Evolutionary conservation across 2,113 vertebrate species (phyloP).

Genomic region (Etia nguti): DNA sequence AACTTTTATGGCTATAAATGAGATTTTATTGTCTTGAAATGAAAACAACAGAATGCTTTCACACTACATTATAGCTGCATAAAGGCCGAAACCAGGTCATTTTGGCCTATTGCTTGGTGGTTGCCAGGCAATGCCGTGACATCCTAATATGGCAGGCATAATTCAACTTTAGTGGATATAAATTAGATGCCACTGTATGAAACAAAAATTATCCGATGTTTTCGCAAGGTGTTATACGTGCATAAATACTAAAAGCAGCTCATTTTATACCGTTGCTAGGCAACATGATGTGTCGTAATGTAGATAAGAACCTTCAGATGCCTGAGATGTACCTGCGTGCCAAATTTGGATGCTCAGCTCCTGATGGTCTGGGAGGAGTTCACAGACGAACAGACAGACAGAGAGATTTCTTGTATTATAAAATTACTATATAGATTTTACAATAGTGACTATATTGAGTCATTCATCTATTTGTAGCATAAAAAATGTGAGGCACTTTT

Average conservation of each 20-base stretch:
- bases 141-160: neutral
- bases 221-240: neutral
- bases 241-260: neutral
- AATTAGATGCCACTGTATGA: neutral
- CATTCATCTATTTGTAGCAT: neutral
- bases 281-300: neutral
- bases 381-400: neutral
- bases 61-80: neutral
- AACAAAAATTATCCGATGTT: neutral
- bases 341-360: neutral
- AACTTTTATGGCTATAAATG: neutral
- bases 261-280: neutral
- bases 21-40: neutral
- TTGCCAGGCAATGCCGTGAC: neutral
- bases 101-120: neutral
- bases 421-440: neutral
- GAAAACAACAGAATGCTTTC: neutral
- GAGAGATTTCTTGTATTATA: neutral
- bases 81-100: neutral
- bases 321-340: neutral
- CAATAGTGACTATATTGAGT: neutral
- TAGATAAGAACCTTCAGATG: neutral
- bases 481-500: neutral
- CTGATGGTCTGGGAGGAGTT: neutral
- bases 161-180: neutral